These are phyloP conservation scores for Ennomos erosarius DNA, from an alignment of 2,888 invertebrate species.

Conservation along the genomic window DNA sequence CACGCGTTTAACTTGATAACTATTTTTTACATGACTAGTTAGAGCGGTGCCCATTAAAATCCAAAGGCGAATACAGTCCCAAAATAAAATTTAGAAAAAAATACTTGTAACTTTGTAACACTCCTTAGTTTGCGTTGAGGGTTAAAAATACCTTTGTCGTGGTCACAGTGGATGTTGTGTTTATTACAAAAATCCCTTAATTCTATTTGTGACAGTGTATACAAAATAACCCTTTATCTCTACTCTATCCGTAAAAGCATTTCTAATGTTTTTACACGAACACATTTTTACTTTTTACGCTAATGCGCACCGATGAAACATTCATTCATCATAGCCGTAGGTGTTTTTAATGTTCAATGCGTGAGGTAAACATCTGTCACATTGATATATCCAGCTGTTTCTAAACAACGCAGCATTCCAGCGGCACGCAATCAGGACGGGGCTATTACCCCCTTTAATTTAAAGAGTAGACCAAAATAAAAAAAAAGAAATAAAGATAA, in stretches of 20 bases:
- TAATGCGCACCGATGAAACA: constrained; percentile 38
- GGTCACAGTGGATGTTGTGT: neutral
- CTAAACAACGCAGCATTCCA: constrained; percentile 18
- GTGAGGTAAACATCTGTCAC: constrained; percentile 40
- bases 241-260: constrained; percentile 22
- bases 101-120: no score
- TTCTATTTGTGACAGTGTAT: constrained; percentile 18
- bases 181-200: neutral
- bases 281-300: constrained; percentile 35
- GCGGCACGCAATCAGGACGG: constrained; percentile 15
- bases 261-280: constrained; percentile 22
- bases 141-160: neutral
- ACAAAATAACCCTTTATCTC: no score
- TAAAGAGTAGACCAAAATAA: no score
- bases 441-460: constrained; percentile 2
- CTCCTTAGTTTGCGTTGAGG: no score
- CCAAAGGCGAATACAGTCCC: no score
- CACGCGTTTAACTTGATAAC: no score
- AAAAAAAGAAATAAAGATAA: no score
- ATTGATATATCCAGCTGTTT: constrained; percentile 37
- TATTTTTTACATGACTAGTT: no score
- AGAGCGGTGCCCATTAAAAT: no score
- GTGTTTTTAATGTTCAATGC: constrained; percentile 37
- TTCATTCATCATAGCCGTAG: constrained; percentile 38
- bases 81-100: no score